phyloP scores from a whole-genome alignment of 2,113 vertebrate genomes.

The Tichodroma muraria region DNA sequence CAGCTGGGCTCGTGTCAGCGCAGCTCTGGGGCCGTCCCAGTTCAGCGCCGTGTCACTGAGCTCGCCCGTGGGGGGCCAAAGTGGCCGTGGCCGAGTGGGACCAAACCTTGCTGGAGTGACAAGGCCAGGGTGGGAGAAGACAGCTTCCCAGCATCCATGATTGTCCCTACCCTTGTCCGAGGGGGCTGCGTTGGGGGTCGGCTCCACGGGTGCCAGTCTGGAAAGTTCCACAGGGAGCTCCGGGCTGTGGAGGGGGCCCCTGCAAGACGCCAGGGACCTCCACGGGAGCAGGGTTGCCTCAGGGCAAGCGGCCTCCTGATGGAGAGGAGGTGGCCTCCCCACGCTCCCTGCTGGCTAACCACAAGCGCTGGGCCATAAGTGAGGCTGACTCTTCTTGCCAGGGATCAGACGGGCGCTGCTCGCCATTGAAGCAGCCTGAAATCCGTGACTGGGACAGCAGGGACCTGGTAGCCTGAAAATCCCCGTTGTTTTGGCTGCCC shows the following conservation, averaged over 20 bases:
- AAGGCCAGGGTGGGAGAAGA: neutral
- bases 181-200: neutral
- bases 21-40: neutral
- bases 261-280: neutral
- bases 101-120: neutral
- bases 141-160: rapidly evolving
- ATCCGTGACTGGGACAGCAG: neutral
- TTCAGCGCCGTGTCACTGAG: rapidly evolving
- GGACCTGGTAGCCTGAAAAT: neutral
- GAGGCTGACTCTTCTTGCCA: rapidly evolving
- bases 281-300: neutral
- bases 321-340: neutral
- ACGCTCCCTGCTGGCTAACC: neutral
- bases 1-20: neutral
- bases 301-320: neutral
- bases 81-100: rapidly evolving
- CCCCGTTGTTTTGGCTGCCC: rapidly evolving
- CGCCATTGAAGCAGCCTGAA: neutral
- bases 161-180: no score
- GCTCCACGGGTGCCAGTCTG: neutral
- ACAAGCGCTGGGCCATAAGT: neutral
- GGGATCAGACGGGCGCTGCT: rapidly evolving
- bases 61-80: rapidly evolving
- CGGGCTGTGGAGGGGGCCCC: neutral
- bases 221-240: neutral